Evolutionary conservation across 1,140 invertebrate genomes (phyloP).

Genomic region (Sycophaga agraensis): DNA sequence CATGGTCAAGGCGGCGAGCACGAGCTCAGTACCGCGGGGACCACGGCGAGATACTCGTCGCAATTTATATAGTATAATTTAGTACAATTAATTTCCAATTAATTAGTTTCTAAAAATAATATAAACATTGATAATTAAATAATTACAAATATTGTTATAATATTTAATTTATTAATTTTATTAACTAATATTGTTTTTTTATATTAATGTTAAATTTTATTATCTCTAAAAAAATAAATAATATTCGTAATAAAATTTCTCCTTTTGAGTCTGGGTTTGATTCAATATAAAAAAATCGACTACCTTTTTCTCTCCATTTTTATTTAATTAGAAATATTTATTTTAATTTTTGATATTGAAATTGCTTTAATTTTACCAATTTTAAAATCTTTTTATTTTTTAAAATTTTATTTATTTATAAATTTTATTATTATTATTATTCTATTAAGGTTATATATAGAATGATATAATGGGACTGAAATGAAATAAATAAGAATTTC

Average conservation of each 20-base stretch:
- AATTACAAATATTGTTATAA: not conserved
- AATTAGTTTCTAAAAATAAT: not conserved
- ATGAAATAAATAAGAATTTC: too few species aligned
- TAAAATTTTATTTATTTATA: too few species aligned
- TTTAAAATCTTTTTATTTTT: slow-evolving; percentile 32
- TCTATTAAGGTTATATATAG: too few species aligned
- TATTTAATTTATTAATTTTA: not conserved
- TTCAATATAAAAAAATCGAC: slow-evolving; percentile 56
- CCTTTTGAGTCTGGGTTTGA: slow-evolving; percentile 67
- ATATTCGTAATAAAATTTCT: slow-evolving; percentile 61
- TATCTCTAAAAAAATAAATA: slow-evolving; percentile 28
- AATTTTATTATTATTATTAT: too few species aligned
- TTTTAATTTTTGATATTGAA: slow-evolving; percentile 69
- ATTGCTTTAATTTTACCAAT: slow-evolving; percentile 61
- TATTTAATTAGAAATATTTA: slow-evolving; percentile 66
- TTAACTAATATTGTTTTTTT: too few species aligned
- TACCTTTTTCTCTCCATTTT: slow-evolving; percentile 61
- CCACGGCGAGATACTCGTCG: too few species aligned
- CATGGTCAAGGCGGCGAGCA: too few species aligned
- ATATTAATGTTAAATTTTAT: too few species aligned
- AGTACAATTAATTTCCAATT: not conserved
- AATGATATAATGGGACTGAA: too few species aligned
- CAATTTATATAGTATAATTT: too few species aligned
- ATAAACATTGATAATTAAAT: not conserved
- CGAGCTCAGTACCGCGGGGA: too few species aligned